These are phyloP conservation scores for Masticophis lateralis DNA, from an alignment of 2,797 vertebrate genomes.

Conservation along the genomic window DNA sequence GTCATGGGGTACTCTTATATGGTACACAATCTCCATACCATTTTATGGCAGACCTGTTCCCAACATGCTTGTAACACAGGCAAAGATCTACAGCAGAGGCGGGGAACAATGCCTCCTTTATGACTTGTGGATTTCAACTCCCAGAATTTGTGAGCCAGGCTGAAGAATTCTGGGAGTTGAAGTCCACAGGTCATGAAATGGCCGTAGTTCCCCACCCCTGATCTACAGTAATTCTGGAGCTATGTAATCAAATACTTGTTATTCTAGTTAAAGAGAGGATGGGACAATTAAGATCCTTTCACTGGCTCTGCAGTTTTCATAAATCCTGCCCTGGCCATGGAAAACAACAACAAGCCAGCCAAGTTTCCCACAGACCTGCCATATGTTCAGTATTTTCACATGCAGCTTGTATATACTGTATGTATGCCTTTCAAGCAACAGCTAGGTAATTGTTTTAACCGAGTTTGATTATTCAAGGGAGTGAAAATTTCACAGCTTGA, in stretches of 20 bases:
- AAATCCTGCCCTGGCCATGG: background rate
- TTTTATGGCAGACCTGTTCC: background rate
- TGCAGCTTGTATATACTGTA: background rate
- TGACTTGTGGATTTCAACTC: too few species aligned
- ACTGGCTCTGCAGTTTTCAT: background rate
- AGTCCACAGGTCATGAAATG: too few species aligned
- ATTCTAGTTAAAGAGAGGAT: background rate
- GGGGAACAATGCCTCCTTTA: too few species aligned
- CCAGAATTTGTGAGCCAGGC: too few species aligned
- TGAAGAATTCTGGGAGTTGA: too few species aligned
- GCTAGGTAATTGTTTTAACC: background rate
- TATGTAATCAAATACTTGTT: background rate
- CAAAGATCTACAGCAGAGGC: too few species aligned
- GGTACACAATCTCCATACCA: background rate
- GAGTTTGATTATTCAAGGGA: background rate
- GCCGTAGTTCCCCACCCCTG: too few species aligned
- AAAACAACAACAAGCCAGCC: background rate
- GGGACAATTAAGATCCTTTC: background rate
- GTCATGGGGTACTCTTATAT: background rate
- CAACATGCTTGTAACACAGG: background rate
- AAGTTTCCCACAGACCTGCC: background rate
- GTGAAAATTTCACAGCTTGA: background rate
- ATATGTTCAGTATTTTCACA: background rate
- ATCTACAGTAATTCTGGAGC: background rate
- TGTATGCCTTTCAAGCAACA: background rate